A percentile compares a stretch with the other conserved stretches of the same genome.
Conservation (phyloP, 2,113 vertebrate species). For the Acanthisitta chloris region DNA sequence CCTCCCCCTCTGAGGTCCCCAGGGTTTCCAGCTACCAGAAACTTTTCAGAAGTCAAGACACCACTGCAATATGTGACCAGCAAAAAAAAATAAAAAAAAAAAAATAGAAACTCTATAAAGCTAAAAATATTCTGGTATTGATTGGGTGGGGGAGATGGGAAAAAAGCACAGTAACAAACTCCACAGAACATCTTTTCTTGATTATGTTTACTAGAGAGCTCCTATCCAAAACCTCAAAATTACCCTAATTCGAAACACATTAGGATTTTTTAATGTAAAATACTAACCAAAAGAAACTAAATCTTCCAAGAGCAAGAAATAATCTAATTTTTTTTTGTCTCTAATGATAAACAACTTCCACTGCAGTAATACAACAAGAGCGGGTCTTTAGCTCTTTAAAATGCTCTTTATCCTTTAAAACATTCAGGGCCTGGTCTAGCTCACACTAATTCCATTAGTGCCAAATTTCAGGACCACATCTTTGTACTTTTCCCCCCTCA, state of each 20-base stretch:
- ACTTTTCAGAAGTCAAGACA: neutral
- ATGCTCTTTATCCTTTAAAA: neutral
- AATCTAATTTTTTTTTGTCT: neutral
- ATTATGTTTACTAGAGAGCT: conserved; percentile 37
- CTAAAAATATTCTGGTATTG: neutral
- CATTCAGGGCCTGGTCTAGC: neutral
- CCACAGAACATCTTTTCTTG: conserved; percentile 15
- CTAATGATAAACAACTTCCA: conserved; percentile 8
- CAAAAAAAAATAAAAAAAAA: neutral
- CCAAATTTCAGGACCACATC: neutral
- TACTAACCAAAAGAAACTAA: neutral
- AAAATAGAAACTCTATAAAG: neutral
- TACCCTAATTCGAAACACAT: conserved; percentile 49
- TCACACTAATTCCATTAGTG: conserved; percentile 2
- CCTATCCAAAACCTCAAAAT: conserved; percentile 36
- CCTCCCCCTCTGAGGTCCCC: neutral
- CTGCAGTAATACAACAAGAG: neutral
- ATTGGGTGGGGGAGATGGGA: neutral
- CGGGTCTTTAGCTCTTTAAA: neutral
- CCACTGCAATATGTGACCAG: neutral
- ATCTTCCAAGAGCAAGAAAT: neutral
- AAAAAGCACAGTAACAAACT: neutral
- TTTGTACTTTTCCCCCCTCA: neutral
- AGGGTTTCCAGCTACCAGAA: neutral
- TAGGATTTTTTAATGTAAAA: neutral